Evolutionary conservation across 2,797 vertebrate species (phyloP).

Genomic region (Apodemus agrarius): DNA sequence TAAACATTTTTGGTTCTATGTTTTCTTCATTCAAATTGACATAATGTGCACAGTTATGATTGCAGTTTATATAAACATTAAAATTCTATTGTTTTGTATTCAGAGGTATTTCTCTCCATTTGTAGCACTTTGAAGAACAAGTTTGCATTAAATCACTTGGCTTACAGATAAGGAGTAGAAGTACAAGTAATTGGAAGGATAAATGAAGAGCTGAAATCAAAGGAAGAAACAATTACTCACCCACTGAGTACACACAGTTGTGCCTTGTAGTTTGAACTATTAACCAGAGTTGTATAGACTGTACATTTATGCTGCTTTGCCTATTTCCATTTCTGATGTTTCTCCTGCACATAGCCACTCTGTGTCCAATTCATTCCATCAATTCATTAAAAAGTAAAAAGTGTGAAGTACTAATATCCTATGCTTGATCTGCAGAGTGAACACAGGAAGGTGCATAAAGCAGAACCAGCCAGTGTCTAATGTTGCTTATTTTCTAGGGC

Average conservation of each 20-base stretch:
- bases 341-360: neutral
- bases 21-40: conserved; percentile 57
- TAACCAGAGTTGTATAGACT: neutral
- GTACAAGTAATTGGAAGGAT: neutral
- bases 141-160: conserved; percentile 34
- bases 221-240: neutral
- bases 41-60: neutral
- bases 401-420: neutral
- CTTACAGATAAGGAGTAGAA: conserved; percentile 16
- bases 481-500: neutral
- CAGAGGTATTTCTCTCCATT: conserved; percentile 16
- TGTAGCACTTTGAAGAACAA: neutral
- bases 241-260: neutral
- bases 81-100: conserved; percentile 54
- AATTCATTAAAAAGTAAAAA: neutral
- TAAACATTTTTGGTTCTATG: conserved; percentile 26
- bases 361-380: neutral
- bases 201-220: conserved; percentile 50
- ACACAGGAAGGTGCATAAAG: neutral
- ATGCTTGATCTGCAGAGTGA: neutral
- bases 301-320: neutral
- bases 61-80: conserved; percentile 25
- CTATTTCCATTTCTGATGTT: neutral
- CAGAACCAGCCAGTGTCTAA: neutral
- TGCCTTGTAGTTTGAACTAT: neutral